Base-by-base conservation (phyloP, 2,888 invertebrate species). In the Periphyllus acericola region DNA sequence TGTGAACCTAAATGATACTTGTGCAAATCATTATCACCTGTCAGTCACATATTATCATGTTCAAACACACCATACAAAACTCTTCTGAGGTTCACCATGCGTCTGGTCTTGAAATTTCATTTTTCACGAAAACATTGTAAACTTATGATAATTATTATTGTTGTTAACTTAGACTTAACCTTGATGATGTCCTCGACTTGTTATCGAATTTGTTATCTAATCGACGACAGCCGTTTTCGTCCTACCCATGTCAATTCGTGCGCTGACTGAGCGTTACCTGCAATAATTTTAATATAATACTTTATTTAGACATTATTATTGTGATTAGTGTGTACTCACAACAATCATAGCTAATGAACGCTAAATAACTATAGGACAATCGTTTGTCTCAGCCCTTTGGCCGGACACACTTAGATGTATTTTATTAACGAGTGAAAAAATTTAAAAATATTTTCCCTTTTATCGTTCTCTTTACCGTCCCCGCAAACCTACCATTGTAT, bases 171-270 rank as follows among this genome's bases (percentile, higher is more conserved):
- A 87, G 87, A 81, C 80, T 80, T 81, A 36, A 87, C 79, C 86
- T 86, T 87, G 80, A 72, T 87, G 80, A 81, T 79, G 72, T 80
- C 79, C 79, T 80, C 78, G 79, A 86, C 86, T 79, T 29, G 87
- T 87, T 74, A 72, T 87, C 80, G 80, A 87, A 87, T 87, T 87
- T 87, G 87, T 87, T 87, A 87, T 87, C 87, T 74, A 74, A 87
- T 87, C 80, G 74, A 87, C 74, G 81, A 87, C 78, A 81, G 87
- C 81, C 74, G 87, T 87, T 81, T 87, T 87, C 80, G 80, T 87
- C 87, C 87, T 87, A 87, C 87, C 87, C 87, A 87, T 87, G 87
- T 87, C 87, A 87, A 87, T 87, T 87, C 52, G 87, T 80, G 32
- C 87, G 87, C 87, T 21, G n/a, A 75, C 80, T 74, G 66, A 72